A percentile compares a stretch with the other conserved stretches of the same genome.
Conservation (phyloP, 2,113 vertebrate genomes). For the Toxostoma redivivum region DNA sequence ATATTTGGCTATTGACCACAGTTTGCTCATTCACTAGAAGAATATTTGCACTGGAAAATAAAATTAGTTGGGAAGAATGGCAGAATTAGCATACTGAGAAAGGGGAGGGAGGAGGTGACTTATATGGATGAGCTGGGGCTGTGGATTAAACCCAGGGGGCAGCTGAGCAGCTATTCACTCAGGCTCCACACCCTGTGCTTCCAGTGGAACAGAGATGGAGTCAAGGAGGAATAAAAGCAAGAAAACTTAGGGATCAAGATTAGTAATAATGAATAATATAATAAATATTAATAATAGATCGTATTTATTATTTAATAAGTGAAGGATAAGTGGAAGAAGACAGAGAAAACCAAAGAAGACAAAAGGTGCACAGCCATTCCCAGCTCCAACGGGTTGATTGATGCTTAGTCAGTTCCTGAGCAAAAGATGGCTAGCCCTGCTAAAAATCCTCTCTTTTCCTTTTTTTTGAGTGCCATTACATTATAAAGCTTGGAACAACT, state of each 20-base stretch:
- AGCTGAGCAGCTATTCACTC: background rate
- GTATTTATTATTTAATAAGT: background rate
- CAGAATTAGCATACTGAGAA: background rate
- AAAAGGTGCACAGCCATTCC: background rate
- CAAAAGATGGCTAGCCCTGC: background rate
- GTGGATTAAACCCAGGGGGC: rapidly evolving
- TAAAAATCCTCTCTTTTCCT: background rate
- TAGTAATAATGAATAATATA: background rate
- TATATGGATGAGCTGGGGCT: background rate
- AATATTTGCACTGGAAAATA: background rate
- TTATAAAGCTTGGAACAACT: background rate
- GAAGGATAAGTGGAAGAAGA: background rate
- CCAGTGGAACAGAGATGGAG: background rate
- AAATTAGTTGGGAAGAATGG: background rate
- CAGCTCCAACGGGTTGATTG: rapidly evolving
- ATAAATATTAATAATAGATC: background rate
- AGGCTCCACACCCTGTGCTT: rapidly evolving
- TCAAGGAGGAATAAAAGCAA: background rate
- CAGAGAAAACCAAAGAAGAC: background rate
- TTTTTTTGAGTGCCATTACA: background rate
- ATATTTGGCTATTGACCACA: background rate
- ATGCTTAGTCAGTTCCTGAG: background rate
- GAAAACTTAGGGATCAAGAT: background rate
- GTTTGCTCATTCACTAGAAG: background rate
- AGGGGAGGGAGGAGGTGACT: rapidly evolving